Base-by-base conservation (phyloP, 2,888 invertebrate genomes). In the Cheilosia vernalis region DNA sequence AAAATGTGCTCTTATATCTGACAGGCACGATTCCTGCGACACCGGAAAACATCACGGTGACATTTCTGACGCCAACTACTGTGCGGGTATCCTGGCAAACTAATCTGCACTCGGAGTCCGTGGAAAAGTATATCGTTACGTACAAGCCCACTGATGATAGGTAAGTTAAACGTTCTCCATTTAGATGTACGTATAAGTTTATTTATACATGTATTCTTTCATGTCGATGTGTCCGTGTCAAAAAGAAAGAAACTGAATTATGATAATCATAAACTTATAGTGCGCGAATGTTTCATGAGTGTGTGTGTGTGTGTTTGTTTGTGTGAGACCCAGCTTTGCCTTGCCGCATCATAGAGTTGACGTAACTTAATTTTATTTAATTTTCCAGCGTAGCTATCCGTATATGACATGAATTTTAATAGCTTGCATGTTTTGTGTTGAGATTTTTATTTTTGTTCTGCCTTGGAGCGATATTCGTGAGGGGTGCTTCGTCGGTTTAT, bases 91-190 rank as follows among this genome's bases (percentile, higher is more conserved):
- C 96, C 88, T 97, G 97, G 97, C 96, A 96, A 88, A 96, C 96
- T 81, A 95, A 96, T 89, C 94, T 95, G 89, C 91, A 90, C 89
- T 90, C 90, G 74, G 91, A 91, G 89, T 92, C 92, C 58, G 95
- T 96, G 87, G 97, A 97, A 90, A 97, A 97, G 92, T 97, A 97
- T 93, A 97, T 97, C 93, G 97, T 97, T 92, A 97, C 96, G 21
- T 97, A 97, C 92, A 97, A 97, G 91, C 97, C 97, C 60, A 96
- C 97, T 63, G 96, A 97, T 93, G 97, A 97, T 93, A 97, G 97
- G 97, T 97, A 96, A 95, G 90, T 92, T 89, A 81, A 76, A 72
- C 85, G 85, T 53, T 81, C 72, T 81, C 85, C 85, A 85, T 61
- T 81, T 64, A 55, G 69, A 76, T 72, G 63, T 74, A 47, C 49